Percentiles rank a stretch among this genome's conserved stretches.
phyloP scores from a whole-genome alignment of 23 tunicate species.

The Diplosoma virens region DNA sequence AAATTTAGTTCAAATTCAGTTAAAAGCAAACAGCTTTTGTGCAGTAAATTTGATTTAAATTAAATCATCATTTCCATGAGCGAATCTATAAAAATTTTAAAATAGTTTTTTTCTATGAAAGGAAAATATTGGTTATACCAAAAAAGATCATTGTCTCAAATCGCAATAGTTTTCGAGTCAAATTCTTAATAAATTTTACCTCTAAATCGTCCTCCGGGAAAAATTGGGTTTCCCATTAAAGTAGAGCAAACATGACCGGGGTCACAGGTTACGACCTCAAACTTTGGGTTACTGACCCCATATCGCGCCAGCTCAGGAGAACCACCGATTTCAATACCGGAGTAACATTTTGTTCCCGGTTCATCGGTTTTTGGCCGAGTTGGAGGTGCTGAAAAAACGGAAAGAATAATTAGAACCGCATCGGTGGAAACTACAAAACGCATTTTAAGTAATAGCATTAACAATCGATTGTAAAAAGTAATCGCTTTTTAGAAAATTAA shows the following conservation, averaged over 20 bases:
- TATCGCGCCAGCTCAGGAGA: not conserved
- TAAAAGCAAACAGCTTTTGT: not conserved
- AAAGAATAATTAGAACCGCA: not conserved
- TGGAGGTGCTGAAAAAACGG: not conserved
- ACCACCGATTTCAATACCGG: not conserved
- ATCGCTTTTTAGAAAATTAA: too few species aligned
- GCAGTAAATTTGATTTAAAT: not conserved
- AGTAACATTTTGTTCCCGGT: not conserved
- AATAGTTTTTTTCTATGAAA: not conserved
- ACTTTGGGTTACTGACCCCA: not conserved
- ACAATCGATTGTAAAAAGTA: too few species aligned
- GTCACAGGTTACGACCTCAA: not conserved
- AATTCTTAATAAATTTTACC: too few species aligned
- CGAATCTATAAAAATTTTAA: not conserved
- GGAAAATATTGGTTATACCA: not conserved
- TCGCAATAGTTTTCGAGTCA: too few species aligned
- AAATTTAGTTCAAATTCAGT: not conserved
- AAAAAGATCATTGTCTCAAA: not conserved
- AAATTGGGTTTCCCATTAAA: not conserved
- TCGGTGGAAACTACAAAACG: not conserved
- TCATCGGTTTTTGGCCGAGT: not conserved
- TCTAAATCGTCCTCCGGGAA: not conserved
- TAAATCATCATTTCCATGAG: not conserved
- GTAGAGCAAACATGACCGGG: conserved; percentile 7
- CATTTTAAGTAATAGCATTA: not conserved